Conservation (phyloP, 2,888 invertebrate species). For the Troglohyphantes excavatus region DNA sequence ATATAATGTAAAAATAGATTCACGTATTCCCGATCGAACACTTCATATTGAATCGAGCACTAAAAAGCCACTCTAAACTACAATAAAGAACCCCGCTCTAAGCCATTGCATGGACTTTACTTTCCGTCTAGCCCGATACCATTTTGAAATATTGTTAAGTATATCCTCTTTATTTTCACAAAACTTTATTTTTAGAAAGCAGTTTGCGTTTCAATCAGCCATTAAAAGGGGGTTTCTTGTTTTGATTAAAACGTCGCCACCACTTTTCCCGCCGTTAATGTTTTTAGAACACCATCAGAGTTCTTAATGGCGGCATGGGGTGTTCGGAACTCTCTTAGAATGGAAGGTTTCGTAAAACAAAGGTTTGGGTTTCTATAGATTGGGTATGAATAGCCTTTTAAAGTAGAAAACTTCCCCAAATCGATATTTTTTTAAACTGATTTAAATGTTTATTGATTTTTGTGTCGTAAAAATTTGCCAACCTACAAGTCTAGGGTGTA, state of each 20-base stretch:
- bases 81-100: too few species aligned
- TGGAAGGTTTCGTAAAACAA: neutral
- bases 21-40: too few species aligned
- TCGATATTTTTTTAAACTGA: neutral
- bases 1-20: too few species aligned
- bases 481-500: too few species aligned
- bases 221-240: conserved; percentile 26
- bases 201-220: conserved; percentile 14
- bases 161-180: neutral
- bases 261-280: conserved; percentile 24
- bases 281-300: conserved; percentile 10
- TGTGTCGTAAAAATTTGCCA: too few species aligned
- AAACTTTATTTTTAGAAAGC: conserved; percentile 41
- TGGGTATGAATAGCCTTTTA: neutral
- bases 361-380: neutral
- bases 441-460: too few species aligned
- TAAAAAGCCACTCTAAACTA: too few species aligned
- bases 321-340: neutral
- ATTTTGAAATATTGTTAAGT: conserved; percentile 8
- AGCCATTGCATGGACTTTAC: neutral
- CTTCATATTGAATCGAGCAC: too few species aligned
- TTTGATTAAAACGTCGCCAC: conserved; percentile 34
- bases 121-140: neutral
- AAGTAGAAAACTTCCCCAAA: neutral
- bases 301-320: neutral